Evolutionary conservation across 2,797 vertebrate genomes (phyloP).

Genomic region (Sebastes diploproa): DNA sequence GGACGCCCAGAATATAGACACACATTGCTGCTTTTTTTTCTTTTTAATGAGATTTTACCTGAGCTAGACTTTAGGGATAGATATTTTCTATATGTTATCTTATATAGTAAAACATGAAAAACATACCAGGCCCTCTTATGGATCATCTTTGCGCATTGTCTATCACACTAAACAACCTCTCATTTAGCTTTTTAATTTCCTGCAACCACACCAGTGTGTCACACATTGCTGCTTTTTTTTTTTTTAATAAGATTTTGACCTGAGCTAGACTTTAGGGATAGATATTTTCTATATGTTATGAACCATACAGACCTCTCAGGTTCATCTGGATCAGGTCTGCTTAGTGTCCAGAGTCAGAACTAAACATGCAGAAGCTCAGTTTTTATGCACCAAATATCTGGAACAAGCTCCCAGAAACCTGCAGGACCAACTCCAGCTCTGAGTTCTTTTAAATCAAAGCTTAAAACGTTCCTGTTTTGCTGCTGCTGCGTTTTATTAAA

Average conservation of each 20-base stretch:
- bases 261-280: too few species aligned
- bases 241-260: too few species aligned
- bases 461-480: too few species aligned
- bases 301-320: background rate
- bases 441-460: too few species aligned
- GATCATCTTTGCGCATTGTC: background rate
- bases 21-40: background rate
- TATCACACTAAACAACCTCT: background rate
- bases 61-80: background rate
- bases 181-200: background rate
- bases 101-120: background rate
- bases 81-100: background rate
- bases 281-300: too few species aligned
- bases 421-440: too few species aligned
- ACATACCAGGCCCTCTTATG: background rate
- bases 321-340: background rate
- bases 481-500: too few species aligned
- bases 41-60: background rate
- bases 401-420: too few species aligned
- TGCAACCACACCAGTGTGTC: background rate
- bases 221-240: too few species aligned
- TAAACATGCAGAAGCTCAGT: too few species aligned
- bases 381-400: too few species aligned
- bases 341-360: too few species aligned
- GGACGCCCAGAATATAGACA: slow-evolving; percentile 33